Percentiles rank a stretch among this genome's conserved stretches.
These are phyloP conservation scores for Gyps fulvus DNA, from an alignment of 2,113 vertebrate genomes.

Conservation along the genomic window DNA sequence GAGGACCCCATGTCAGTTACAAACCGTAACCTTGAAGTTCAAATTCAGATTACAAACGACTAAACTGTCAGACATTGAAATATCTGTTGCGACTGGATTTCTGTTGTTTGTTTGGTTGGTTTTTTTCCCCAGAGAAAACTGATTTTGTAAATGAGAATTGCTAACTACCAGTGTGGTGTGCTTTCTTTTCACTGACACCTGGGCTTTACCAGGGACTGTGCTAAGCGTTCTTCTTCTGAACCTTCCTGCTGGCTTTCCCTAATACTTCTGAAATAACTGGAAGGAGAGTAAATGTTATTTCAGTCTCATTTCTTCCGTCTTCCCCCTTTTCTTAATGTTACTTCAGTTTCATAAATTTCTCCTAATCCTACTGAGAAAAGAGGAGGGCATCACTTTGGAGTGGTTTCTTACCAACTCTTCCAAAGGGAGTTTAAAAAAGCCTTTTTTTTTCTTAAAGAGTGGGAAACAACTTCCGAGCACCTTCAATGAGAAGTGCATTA, in stretches of 20 bases:
- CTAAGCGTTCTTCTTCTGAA: not conserved
- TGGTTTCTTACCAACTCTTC: not conserved
- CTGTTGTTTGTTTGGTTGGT: not conserved
- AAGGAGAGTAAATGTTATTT: not conserved
- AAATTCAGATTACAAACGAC: not conserved
- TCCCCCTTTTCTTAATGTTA: not conserved
- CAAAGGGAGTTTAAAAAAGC: not conserved
- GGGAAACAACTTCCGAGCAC: not conserved
- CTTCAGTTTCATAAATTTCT: not conserved
- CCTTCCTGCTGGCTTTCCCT: not conserved
- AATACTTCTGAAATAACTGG: not conserved
- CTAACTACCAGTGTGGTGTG: not conserved
- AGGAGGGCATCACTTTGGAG: not conserved
- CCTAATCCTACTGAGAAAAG: not conserved
- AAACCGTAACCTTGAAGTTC: not conserved
- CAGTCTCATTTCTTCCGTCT: not conserved
- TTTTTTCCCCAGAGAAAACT: not conserved
- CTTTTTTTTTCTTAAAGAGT: not conserved
- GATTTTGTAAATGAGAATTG: not conserved
- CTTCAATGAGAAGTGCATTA: not conserved
- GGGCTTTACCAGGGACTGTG: not conserved
- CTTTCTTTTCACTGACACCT: not conserved
- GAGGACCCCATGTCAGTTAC: not conserved
- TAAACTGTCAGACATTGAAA: not conserved
- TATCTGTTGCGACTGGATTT: not conserved